Percentiles rank a stretch among this genome's conserved stretches.
phyloP scores from a whole-genome alignment of 2,888 invertebrate genomes.

The Oxystoma pomonae region DNA sequence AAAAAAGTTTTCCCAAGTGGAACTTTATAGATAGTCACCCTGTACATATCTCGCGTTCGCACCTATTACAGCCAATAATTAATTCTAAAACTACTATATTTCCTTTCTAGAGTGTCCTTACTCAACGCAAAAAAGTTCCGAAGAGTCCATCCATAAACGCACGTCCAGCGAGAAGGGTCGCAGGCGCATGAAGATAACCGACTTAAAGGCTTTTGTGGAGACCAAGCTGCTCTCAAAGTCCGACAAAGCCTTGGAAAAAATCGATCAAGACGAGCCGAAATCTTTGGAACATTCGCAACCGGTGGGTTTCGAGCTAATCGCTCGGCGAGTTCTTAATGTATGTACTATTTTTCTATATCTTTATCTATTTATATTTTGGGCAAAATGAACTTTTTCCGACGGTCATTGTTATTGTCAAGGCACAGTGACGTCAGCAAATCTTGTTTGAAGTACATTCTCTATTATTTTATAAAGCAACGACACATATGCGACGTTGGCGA shows the following conservation, averaged over 20 bases:
- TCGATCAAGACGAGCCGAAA: constrained; percentile 71
- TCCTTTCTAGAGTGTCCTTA: constrained; percentile 50
- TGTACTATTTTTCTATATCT: constrained; percentile 35
- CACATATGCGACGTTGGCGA: too few relatives aligned
- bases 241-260: constrained; percentile 85
- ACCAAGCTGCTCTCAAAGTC: constrained; percentile 88
- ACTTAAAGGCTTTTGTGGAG: constrained; percentile 87
- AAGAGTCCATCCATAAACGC: constrained; percentile 53
- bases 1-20: too few relatives aligned
- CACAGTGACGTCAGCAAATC: too few relatives aligned
- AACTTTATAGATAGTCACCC: too few relatives aligned
- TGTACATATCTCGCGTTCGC: too few relatives aligned
- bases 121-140: constrained; percentile 42
- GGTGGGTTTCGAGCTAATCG: constrained; percentile 52
- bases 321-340: constrained; percentile 41
- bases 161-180: constrained; percentile 77
- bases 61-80: too few relatives aligned
- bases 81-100: too few relatives aligned
- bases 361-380: constrained; percentile 15
- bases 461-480: too few relatives aligned
- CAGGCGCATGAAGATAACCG: constrained; percentile 87
- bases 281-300: constrained; percentile 53
- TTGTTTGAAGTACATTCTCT: too few relatives aligned
- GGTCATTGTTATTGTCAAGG: too few relatives aligned
- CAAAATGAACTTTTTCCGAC: neutral